A percentile compares a stretch with the other conserved stretches of the same genome.
These are phyloP conservation scores for Dolichoris vasculosae DNA, from an alignment of 1,140 invertebrate species.

Conservation along the genomic window DNA sequence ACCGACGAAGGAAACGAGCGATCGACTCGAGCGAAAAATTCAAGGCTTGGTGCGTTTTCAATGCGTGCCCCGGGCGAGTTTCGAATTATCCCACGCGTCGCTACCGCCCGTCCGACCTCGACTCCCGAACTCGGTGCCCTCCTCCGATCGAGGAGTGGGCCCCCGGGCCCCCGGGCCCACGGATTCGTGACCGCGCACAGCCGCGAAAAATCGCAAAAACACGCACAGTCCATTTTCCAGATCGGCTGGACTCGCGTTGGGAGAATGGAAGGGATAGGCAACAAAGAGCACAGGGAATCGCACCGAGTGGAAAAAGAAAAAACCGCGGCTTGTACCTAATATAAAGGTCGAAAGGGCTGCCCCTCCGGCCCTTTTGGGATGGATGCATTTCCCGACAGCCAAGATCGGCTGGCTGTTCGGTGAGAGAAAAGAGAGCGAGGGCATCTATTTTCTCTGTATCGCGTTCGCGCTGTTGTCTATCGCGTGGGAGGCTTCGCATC, in stretches of 20 bases:
- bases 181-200: background rate
- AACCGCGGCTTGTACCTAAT: background rate
- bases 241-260: too few relatives aligned
- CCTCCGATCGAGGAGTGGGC: background rate
- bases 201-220: background rate
- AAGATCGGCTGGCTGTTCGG: background rate
- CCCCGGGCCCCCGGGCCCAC: background rate
- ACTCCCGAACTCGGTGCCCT: background rate
- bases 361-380: slow-evolving; percentile 43
- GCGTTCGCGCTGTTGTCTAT: slow-evolving; percentile 19
- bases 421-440: slow-evolving; percentile 41
- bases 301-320: too few relatives aligned
- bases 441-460: slow-evolving; percentile 34
- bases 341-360: slow-evolving; percentile 25
- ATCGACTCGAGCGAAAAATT: background rate
- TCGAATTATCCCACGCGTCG: slow-evolving; percentile 47
- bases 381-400: slow-evolving; percentile 13
- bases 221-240: slow-evolving; percentile 35
- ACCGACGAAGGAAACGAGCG: background rate
- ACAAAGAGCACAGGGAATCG: slow-evolving; percentile 9
- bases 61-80: slow-evolving; percentile 16
- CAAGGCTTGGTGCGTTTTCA: too few relatives aligned
- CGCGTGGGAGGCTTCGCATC: slow-evolving; percentile 65
- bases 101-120: background rate
- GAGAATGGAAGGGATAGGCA: too few relatives aligned